phyloP scores from a whole-genome alignment of 2,888 invertebrate genomes.

The Drosophila aldrichi region DNA sequence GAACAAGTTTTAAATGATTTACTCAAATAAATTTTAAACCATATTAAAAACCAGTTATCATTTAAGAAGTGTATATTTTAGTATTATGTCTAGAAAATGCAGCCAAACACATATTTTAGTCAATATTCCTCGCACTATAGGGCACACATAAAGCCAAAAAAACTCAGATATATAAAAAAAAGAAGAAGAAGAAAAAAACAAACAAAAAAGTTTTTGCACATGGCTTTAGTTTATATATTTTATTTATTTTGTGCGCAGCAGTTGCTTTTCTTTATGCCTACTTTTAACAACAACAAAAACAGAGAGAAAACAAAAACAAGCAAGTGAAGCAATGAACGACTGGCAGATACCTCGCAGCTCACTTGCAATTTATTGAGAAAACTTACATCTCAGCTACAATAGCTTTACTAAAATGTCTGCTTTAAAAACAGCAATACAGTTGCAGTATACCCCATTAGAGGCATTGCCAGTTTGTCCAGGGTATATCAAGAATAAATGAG shows the following conservation, averaged over 20 bases:
- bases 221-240: conserved; percentile 48
- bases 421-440: too few species aligned
- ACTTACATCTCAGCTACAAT: too few species aligned
- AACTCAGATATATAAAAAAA: conserved; percentile 31
- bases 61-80: background rate
- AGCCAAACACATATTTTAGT: background rate
- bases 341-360: background rate
- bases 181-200: background rate
- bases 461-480: background rate
- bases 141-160: conserved; percentile 14
- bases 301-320: background rate
- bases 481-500: conserved; percentile 5
- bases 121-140: conserved; percentile 4
- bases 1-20: background rate
- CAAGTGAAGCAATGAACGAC: background rate
- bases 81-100: background rate
- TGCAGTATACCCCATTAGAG: background rate
- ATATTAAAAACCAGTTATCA: background rate
- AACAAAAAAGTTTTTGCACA: conserved; percentile 47
- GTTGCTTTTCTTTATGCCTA: conserved; percentile 57
- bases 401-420: too few species aligned
- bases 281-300: conserved; percentile 36
- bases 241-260: conserved; percentile 50
- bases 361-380: too few species aligned
- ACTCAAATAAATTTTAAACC: background rate